Conservation (phyloP, 2,113 vertebrate species). For the Varanus komodoensis region DNA sequence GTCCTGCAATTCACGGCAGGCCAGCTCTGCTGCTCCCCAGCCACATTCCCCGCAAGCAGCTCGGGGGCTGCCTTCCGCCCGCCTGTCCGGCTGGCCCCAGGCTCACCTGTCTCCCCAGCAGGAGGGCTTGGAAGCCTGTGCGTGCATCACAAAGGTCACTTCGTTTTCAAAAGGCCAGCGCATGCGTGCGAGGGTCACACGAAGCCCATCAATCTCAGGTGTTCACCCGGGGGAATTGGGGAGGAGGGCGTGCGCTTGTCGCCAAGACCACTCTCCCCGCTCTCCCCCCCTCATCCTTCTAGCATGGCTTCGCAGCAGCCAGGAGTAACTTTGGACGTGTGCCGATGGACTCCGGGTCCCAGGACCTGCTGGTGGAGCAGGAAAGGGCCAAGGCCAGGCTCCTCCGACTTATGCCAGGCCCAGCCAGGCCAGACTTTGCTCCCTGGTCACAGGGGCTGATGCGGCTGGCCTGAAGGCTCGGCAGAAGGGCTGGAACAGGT, state of each 20-base stretch:
- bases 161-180: neutral
- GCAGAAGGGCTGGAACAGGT: no score
- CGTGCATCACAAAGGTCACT: neutral
- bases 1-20: constrained; percentile 33
- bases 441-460: neutral
- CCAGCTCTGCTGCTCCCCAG: constrained; percentile 39
- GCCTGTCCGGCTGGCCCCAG: constrained; percentile 34
- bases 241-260: neutral
- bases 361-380: neutral
- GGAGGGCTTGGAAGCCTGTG: neutral
- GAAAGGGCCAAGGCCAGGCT: neutral
- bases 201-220: no score
- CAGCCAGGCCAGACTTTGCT: neutral
- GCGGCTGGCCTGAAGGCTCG: neutral
- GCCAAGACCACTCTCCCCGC: neutral
- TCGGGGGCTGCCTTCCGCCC: constrained; percentile 26
- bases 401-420: neutral
- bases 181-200: neutral
- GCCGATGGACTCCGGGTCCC: neutral
- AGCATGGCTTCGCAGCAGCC: neutral
- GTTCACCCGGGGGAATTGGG: no score
- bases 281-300: neutral
- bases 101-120: neutral
- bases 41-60: constrained; percentile 59
- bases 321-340: neutral